Percentiles rank a stretch among this genome's conserved stretches.
Evolutionary conservation across 1,140 invertebrate genomes (phyloP).

Genomic region (Lerema accius): DNA sequence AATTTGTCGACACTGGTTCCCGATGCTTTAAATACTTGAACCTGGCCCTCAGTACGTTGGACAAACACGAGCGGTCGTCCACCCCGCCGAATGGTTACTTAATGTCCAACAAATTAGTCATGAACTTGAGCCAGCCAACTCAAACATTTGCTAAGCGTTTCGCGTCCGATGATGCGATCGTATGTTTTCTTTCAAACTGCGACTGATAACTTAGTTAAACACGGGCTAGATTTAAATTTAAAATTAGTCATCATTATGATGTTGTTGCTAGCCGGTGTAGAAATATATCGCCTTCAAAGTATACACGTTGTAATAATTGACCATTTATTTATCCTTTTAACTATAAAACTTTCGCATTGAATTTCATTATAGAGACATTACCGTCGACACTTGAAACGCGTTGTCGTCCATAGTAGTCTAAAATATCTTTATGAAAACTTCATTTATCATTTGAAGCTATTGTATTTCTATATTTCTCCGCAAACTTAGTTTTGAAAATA

Average conservation of each 20-base stretch:
- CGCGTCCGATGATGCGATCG: slow-evolving; percentile 50
- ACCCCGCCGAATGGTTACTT: slow-evolving; percentile 71
- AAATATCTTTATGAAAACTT: too few species aligned
- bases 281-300: too few species aligned
- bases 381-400: too few species aligned
- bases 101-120: slow-evolving; percentile 73
- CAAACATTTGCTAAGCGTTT: slow-evolving; percentile 63
- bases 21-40: slow-evolving; percentile 56
- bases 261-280: background rate
- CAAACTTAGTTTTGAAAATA: too few species aligned
- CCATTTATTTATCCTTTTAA: too few species aligned
- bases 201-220: slow-evolving; percentile 49
- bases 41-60: slow-evolving; percentile 56
- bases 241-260: slow-evolving; percentile 44
- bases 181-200: slow-evolving; percentile 55
- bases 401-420: too few species aligned
- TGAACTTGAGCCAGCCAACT: slow-evolving; percentile 43
- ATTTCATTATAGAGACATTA: too few species aligned
- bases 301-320: too few species aligned
- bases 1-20: slow-evolving; percentile 48
- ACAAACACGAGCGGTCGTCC: slow-evolving; percentile 70
- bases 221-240: slow-evolving; percentile 42
- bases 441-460: too few species aligned
- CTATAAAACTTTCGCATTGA: too few species aligned
- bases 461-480: too few species aligned